Evolutionary conservation across 2,113 vertebrate genomes (phyloP), one percentile per base, ranked within the genome.

Genomic region (Orthonyx spaldingii): DNA sequence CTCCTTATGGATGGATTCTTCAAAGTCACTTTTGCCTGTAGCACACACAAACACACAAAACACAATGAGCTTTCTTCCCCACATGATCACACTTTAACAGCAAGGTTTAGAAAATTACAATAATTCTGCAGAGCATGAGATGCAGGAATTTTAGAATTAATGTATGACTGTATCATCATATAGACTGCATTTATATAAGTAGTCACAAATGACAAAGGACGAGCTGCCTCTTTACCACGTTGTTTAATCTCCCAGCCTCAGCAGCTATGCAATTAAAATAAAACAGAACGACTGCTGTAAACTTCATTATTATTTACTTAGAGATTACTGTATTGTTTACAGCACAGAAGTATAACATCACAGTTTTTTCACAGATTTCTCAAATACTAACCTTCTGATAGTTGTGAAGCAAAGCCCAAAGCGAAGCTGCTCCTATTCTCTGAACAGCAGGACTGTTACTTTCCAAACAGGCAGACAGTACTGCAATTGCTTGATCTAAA

Each of bases 361-460:
- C 6, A 42, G 9, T 59, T 76, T 61, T 37, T 64, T 71, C 49
- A 87, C 20, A 56, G 26, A 42, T 82, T 89, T 65, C 44, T 44
- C 24, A 82, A 81, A 84, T 61, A 97, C 97, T 76, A 97, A 99
- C 99, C 99, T 98, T 99, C 59, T 99, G 99, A 92, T 97, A 99
- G 96, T 99, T 99, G 97, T 99, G 98, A 72, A 98, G 97, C 81
- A 99, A 97, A 56, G 99, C 99, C 99, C 99, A 99, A 46, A 99
- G 98, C 0, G 99, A 98, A 72, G 99, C 98, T 7, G 99, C 99
- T 87, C 98, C 99, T 53, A 99, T 98, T 91, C 98, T 98, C 81
- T 98, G 98, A 53, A 96, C 95, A 63, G 97, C 95, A 46, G 60
- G 83, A 74, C 96, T 98, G 85, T 98, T 97, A 90, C 97, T 99